These are phyloP conservation scores for Leptodactylus fuscus DNA, from an alignment of 2,113 vertebrate genomes.

Conservation along the genomic window DNA sequence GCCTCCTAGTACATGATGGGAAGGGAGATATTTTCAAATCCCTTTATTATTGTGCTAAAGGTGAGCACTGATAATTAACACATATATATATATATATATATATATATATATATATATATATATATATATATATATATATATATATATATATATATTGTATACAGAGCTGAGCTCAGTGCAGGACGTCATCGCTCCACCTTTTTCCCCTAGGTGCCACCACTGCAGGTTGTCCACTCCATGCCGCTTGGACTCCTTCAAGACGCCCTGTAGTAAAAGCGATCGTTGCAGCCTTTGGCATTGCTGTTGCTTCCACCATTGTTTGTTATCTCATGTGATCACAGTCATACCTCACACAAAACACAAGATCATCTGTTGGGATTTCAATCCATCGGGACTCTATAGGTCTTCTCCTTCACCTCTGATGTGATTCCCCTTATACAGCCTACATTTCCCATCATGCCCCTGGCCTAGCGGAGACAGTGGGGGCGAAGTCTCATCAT, in stretches of 20 bases:
- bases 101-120: too few species aligned
- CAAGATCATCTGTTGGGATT: not conserved
- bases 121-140: too few species aligned
- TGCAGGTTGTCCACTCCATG: conserved; percentile 74
- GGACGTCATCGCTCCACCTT: not conserved
- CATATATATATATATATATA: too few species aligned
- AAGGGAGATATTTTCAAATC: conserved; percentile 89
- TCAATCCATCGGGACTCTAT: too few species aligned
- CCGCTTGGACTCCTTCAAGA: conserved; percentile 73
- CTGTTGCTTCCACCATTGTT: conserved; percentile 79
- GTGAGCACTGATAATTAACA: conserved; percentile 69
- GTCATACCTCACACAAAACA: not conserved
- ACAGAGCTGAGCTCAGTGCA: not conserved
- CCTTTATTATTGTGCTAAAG: conserved; percentile 85
- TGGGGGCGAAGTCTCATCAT: too few species aligned
- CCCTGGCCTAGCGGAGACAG: too few species aligned
- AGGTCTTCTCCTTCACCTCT: too few species aligned
- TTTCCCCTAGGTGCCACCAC: conserved; percentile 68
- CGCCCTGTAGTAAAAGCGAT: conserved; percentile 85
- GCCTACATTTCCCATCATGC: too few species aligned
- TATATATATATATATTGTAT: not conserved
- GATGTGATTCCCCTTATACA: too few species aligned
- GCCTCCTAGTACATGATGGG: conserved; percentile 77
- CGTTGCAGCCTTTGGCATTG: conserved; percentile 80
- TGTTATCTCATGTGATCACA: conserved; percentile 90